Conservation (phyloP, 2,888 invertebrate genomes). For the Pristionchus arcanus region DNA sequence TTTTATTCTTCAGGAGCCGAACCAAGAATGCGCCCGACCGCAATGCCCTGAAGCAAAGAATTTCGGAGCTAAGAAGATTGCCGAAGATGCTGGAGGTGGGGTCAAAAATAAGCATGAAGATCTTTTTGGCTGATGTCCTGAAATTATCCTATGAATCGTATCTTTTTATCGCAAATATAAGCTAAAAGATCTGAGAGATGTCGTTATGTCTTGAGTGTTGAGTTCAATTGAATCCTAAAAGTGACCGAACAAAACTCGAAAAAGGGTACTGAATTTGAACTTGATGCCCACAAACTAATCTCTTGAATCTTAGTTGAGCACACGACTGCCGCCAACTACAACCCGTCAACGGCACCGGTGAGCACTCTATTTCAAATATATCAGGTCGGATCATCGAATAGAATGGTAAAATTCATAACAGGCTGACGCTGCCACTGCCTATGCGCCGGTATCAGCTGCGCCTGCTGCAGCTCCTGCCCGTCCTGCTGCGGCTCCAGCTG, state of each 20-base stretch:
- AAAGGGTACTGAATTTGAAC: background rate
- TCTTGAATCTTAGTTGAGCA: background rate
- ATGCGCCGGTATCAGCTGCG: background rate
- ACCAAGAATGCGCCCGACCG: conserved; percentile 76
- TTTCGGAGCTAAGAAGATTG: conserved; percentile 70
- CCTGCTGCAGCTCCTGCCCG: background rate
- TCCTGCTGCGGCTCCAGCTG: background rate
- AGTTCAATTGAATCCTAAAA: no score
- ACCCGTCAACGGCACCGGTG: background rate
- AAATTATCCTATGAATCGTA: no score
- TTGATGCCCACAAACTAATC: background rate
- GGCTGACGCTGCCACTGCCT: background rate
- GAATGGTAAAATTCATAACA: background rate
- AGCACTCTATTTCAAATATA: background rate
- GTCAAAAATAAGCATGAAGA: background rate
- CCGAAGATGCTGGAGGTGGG: conserved; percentile 13
- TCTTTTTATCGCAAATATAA: no score
- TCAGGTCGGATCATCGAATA: background rate
- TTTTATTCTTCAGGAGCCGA: conserved; percentile 67
- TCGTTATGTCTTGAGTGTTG: no score
- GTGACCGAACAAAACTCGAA: no score
- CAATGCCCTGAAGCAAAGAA: conserved; percentile 76
- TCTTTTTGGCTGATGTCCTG: no score
- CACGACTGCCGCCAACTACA: background rate
- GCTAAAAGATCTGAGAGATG: background rate